Evolutionary conservation across 2,888 invertebrate species (phyloP).

Genomic region (Eristalinus aeneus): DNA sequence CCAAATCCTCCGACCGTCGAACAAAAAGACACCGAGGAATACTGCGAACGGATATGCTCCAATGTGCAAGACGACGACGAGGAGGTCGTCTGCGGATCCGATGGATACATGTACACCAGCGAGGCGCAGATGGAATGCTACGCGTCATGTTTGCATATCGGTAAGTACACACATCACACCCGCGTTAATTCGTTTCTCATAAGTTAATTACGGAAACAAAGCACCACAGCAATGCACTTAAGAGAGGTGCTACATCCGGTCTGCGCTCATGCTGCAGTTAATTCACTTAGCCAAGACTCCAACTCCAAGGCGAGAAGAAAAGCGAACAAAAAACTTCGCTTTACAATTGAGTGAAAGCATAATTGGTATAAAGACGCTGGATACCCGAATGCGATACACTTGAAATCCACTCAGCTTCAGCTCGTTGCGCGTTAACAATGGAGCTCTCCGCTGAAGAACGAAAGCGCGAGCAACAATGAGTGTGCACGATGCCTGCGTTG

Average conservation of each 20-base stretch:
- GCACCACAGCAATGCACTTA: constrained; percentile 25
- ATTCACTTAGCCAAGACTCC: constrained; percentile 18
- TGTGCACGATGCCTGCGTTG: neutral
- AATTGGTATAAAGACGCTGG: constrained; percentile 41
- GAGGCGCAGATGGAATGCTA: constrained; percentile 79
- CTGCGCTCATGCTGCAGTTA: neutral
- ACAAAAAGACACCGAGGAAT: constrained; percentile 76
- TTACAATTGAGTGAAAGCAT: constrained; percentile 65
- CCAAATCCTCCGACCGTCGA: constrained; percentile 67
- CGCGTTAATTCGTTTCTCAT: neutral
- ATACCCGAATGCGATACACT: constrained; percentile 21
- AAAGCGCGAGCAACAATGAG: constrained; percentile 18
- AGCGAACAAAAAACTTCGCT: constrained; percentile 9
- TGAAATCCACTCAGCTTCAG: neutral
- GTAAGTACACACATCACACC: constrained; percentile 73
- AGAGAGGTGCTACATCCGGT: constrained; percentile 2
- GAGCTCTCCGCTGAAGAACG: constrained; percentile 2
- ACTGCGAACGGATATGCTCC: constrained; percentile 78
- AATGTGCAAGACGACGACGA: constrained; percentile 79
- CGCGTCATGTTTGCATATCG: constrained; percentile 78
- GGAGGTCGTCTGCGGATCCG: constrained; percentile 78
- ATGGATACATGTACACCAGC: constrained; percentile 79
- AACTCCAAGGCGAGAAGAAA: neutral
- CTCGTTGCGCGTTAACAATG: constrained; percentile 41
- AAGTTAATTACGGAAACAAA: constrained; percentile 24